Evolutionary conservation across 1,140 invertebrate species (phyloP).

Genomic region (Panagrolaimus sp.): DNA sequence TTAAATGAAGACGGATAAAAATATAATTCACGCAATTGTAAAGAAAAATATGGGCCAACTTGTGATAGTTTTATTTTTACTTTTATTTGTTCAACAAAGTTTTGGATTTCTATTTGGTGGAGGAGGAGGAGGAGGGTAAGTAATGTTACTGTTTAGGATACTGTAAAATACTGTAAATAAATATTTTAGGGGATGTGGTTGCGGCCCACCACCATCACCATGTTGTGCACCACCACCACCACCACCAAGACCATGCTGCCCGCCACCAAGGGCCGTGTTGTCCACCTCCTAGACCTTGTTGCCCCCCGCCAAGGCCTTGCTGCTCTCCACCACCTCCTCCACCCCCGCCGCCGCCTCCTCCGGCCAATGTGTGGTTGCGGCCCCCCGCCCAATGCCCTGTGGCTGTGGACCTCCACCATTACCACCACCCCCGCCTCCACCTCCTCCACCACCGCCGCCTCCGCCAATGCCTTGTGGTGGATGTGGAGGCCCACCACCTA

Average conservation of each 20-base stretch:
- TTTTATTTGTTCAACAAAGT: no score
- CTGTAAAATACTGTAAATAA: no score
- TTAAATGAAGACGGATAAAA: no score
- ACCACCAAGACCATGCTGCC: no score
- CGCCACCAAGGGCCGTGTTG: neutral
- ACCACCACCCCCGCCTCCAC: neutral
- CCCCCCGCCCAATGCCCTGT: neutral
- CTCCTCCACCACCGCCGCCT: no score
- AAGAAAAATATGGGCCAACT: no score
- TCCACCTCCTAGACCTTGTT: neutral
- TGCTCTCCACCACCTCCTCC: neutral
- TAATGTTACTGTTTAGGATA: neutral
- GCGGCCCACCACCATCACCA: neutral
- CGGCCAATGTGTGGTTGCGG: conserved; percentile 12
- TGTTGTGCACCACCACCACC: no score
- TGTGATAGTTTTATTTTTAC: no score
- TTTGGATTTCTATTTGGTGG: conserved; percentile 13
- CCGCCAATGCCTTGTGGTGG: neutral
- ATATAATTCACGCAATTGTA: no score
- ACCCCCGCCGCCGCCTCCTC: neutral
- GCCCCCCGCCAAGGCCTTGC: neutral
- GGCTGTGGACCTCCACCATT: neutral
- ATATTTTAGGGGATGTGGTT: neutral
- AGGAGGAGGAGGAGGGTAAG: neutral
- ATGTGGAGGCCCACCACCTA: neutral